phyloP scores from a whole-genome alignment of 1,140 invertebrate genomes.

The Neocloeon triangulifer region DNA sequence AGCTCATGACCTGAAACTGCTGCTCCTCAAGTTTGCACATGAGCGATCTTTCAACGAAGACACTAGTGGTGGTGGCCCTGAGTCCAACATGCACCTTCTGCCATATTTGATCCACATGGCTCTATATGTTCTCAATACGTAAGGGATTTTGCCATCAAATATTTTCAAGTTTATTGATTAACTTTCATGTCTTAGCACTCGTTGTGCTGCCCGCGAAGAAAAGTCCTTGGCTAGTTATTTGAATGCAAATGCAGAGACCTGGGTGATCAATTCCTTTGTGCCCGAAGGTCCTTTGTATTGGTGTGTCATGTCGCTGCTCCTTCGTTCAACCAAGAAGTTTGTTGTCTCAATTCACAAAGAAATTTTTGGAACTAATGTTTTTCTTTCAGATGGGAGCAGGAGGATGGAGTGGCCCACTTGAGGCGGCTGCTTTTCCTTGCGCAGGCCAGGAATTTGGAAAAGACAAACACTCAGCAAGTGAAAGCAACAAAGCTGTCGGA shows the following conservation, averaged over 20 bases:
- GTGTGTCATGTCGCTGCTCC: constrained; percentile 49
- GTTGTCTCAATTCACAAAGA: no score
- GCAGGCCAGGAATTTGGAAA: constrained; percentile 47
- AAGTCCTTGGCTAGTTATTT: constrained; percentile 43
- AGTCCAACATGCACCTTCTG: constrained; percentile 92
- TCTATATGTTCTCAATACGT: constrained; percentile 86
- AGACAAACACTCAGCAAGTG: no score
- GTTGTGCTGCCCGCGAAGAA: constrained; percentile 48
- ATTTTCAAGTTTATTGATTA: neutral
- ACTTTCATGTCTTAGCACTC: constrained; percentile 31
- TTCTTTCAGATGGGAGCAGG: constrained; percentile 42
- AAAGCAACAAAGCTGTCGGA: constrained; percentile 19
- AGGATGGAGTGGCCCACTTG: constrained; percentile 41
- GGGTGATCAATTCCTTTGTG: constrained; percentile 66
- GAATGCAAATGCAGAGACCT: constrained; percentile 29
- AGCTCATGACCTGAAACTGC: constrained; percentile 81
- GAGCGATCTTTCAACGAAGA: constrained; percentile 94
- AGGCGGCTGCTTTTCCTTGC: constrained; percentile 52
- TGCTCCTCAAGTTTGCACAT: constrained; percentile 73
- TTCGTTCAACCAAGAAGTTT: constrained; percentile 47
- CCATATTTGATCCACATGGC: constrained; percentile 89
- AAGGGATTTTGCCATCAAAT: constrained; percentile 10
- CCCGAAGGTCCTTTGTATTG: constrained; percentile 78
- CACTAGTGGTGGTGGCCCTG: constrained; percentile 85
- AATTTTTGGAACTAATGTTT: no score